Percentiles rank a stretch among this genome's conserved stretches.
These are phyloP conservation scores for Sebastes diaconus DNA, from an alignment of 2,797 vertebrate species.

Conservation along the genomic window DNA sequence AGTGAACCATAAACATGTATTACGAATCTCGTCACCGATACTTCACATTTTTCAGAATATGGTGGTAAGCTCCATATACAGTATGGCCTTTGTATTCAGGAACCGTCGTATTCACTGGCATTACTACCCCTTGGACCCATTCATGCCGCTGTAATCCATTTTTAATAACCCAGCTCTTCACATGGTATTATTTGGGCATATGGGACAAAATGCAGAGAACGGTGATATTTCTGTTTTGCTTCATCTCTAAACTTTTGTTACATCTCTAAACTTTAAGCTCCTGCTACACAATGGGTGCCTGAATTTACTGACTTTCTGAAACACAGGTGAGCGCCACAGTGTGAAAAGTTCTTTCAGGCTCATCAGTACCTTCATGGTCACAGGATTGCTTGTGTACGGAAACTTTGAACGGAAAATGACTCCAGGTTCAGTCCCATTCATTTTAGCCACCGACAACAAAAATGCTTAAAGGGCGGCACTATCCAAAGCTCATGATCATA, in stretches of 20 bases:
- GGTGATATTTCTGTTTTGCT: neutral
- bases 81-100: conserved; percentile 1
- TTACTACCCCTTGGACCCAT: neutral
- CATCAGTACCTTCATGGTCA: neutral
- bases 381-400: neutral
- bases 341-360: neutral
- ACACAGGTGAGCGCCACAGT: neutral
- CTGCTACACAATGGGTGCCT: neutral
- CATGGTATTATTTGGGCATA: conserved; percentile 19
- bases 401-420: neutral
- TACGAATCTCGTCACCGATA: neutral
- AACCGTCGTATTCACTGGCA: neutral
- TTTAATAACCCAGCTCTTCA: conserved; percentile 4
- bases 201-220: neutral
- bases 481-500: too few species aligned
- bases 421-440: neutral
- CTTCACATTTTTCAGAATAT: neutral
- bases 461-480: too few species aligned
- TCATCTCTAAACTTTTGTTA: neutral
- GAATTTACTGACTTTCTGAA: neutral
- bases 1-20: neutral
- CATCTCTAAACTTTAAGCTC: neutral
- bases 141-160: conserved; percentile 12
- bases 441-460: too few species aligned
- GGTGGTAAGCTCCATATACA: neutral